Base-by-base conservation (phyloP, 2,888 invertebrate species). In the Embidobia sp. region DNA sequence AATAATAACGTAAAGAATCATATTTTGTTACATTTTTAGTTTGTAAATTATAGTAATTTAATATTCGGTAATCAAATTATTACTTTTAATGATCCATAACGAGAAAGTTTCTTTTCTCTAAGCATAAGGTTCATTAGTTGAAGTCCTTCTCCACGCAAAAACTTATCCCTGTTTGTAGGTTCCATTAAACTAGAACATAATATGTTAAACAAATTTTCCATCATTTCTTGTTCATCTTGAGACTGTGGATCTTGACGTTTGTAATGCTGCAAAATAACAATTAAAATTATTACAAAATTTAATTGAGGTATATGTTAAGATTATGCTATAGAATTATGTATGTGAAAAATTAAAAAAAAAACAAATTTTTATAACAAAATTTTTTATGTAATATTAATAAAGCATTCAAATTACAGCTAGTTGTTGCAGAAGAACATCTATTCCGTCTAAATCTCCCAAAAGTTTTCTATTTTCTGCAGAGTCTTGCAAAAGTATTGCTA, bases 51-150 rank as follows among this genome's bases (percentile, higher is more conserved):
- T n/a, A n/a, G n/a, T n/a, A n/a, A n/a, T n/a, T n/a, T n/a, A n/a
- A n/a, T n/a, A n/a, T n/a, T n/a, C n/a, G n/a, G n/a, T n/a, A n/a
- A 40, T 19, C 3, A 11, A 22, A 42, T 15, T 51, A 40, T 10
- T 79, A 87, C 98, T 90, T 98, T 99, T 0, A 99, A 90, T 0
- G 98, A 98, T 35, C 99, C 98, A 89, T 97, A 97, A 7, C 99
- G 92, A 0, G 97, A 97, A 91, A 96, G 93, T 90, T 99, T 99
- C 91, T 98, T 98, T 89, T 99, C 99, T 78, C 97, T 93, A 31
- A 99, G 91, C 98, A 99, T 99, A 72, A 99, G 93, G 90, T 99
- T 99, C 99, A 99, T 99, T 42, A 99, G 93, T 90, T 99, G 99
- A 48, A 99, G 91, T 1, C 99, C 99, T 91, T 99, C 99, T 1